Evolutionary conservation across 2,888 invertebrate genomes (phyloP), one percentile per base, ranked within the genome.

Genomic region (Rhagophthalmus giganteus): DNA sequence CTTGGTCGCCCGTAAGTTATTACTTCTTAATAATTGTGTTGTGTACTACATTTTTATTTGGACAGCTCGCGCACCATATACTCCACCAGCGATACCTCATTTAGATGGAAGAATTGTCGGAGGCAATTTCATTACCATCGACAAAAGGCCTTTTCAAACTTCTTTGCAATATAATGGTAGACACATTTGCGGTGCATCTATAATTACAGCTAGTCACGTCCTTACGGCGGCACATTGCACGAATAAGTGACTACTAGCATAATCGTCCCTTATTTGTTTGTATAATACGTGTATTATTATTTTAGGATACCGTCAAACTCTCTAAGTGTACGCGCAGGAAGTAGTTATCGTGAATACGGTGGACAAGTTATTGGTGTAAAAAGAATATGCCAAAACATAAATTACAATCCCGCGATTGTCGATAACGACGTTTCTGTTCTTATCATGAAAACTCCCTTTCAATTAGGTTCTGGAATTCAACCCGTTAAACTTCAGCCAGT

Each of bases 181-280:
- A 1, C 56, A 56, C 27, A 37, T 33, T 8, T 56, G 56, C 26
- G 56, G 56, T 9, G 56, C 42, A n/a, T 35, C 56, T 2, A 11
- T 56, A 9, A 41, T 56, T 8, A 37, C 14, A 3, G 24, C 47
- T 4, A 41, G 40, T 15, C 16, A 12, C 8, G 44, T 42, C 6
- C 4, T 56, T 10, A 56, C 56, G 1, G 56, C 56, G 14, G 56
- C 50, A n/a, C 56, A 56, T 38, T 56, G 56, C 15, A 42, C 42
- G 1, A 15, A 12, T 15, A 28, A 10, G 39, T 48, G 11, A 27
- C 2, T 8, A 12, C 11, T 11, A 30, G 15, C 1, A n/a, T 15
- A 25, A 1, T 1, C 4, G 9, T 27, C 7, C 3, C 9, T 25
- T 12, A 11, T 6, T 2, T 30, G 12, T 40, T 14, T 40, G 1